Percentiles rank a stretch among this genome's conserved stretches.
phyloP scores from a whole-genome alignment of 2,797 vertebrate species.

The Acridotheres tristis region DNA sequence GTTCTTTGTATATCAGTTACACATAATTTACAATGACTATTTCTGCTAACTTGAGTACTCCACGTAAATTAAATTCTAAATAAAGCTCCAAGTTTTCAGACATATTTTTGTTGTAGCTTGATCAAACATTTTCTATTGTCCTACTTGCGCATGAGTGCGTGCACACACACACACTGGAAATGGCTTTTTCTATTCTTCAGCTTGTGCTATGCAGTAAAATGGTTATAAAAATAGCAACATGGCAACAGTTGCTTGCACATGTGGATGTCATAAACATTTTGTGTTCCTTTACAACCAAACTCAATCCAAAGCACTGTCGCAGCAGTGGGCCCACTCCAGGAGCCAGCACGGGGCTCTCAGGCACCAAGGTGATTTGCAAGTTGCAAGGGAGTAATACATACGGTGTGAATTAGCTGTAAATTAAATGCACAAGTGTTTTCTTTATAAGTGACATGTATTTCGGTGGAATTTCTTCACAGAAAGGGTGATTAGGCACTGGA shows the following conservation, averaged over 20 bases:
- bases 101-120: not conserved
- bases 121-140: slow-evolving; percentile 12
- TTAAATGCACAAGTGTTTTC: not conserved
- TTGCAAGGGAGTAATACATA: not conserved
- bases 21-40: slow-evolving; percentile 36
- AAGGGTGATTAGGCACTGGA: not conserved
- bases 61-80: slow-evolving; percentile 26
- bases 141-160: not conserved
- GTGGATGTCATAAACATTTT: slow-evolving; percentile 21
- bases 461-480: not conserved
- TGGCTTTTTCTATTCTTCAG: not conserved
- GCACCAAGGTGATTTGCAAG: not conserved
- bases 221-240: slow-evolving; percentile 22
- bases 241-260: slow-evolving; percentile 1
- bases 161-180: not conserved
- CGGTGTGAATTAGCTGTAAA: not conserved
- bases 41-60: not conserved
- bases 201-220: not conserved
- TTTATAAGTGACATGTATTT: not conserved
- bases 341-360: not conserved
- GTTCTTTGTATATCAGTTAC: slow-evolving; percentile 18
- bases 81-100: slow-evolving; percentile 11
- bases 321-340: not conserved
- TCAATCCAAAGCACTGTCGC: not conserved
- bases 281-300: not conserved